Evolutionary conservation across 2,113 vertebrate genomes (phyloP).

Genomic region (Myotis davidii): DNA sequence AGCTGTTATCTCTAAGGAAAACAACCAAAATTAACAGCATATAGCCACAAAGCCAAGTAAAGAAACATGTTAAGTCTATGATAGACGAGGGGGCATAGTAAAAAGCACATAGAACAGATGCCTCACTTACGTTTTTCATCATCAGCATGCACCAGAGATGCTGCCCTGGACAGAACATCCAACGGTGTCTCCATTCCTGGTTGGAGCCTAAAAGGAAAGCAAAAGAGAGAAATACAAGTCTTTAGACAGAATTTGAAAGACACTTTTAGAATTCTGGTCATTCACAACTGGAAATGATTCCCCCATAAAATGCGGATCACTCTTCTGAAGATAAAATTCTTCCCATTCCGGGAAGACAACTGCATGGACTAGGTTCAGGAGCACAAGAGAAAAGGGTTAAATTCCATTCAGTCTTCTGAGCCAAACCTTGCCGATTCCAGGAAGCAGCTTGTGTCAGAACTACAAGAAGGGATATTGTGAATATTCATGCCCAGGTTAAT

Average conservation of each 20-base stretch:
- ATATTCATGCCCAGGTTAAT: not conserved
- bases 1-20: not conserved
- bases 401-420: not conserved
- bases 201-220: slow-evolving; percentile 79
- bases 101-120: not conserved
- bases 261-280: not conserved
- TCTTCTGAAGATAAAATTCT: not conserved
- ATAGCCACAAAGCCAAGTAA: not conserved
- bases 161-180: slow-evolving; percentile 99
- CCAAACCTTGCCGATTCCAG: not conserved
- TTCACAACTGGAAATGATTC: not conserved
- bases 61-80: not conserved
- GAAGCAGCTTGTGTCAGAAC: not conserved
- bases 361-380: not conserved
- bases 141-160: slow-evolving; percentile 96
- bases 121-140: slow-evolving; percentile 96
- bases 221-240: not conserved
- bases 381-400: not conserved
- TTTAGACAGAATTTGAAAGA: not conserved
- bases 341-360: not conserved
- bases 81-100: accelerated
- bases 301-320: not conserved
- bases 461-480: not conserved
- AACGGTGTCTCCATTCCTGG: slow-evolving; percentile 97
- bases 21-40: not conserved